These are phyloP conservation scores for Potamilus streckersoni DNA, from an alignment of 1,140 invertebrate species.

Conservation along the genomic window DNA sequence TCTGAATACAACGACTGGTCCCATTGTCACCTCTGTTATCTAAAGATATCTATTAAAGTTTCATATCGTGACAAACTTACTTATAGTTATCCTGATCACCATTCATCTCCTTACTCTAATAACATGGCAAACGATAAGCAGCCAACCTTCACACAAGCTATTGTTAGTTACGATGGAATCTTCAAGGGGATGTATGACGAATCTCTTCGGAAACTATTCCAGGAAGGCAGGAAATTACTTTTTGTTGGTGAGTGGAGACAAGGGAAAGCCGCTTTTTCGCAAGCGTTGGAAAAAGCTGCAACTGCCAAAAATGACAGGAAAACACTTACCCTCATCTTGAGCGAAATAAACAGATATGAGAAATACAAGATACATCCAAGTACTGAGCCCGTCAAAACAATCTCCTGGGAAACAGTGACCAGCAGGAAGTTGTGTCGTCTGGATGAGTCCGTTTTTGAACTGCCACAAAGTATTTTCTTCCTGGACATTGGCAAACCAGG, in stretches of 20 bases:
- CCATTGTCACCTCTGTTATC: too few species aligned
- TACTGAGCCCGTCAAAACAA: neutral
- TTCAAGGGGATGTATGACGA: conserved; percentile 44
- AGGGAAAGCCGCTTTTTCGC: conserved; percentile 15
- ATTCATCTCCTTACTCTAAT: too few species aligned
- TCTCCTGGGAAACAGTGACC: conserved; percentile 20
- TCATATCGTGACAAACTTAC: too few species aligned
- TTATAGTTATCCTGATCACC: too few species aligned
- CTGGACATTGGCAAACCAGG: conserved; percentile 24
- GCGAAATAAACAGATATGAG: conserved; percentile 33
- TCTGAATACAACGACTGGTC: too few species aligned
- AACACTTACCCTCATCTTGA: conserved; percentile 28
- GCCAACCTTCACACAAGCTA: conserved; percentile 25
- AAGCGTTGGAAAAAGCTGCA: conserved; percentile 16
- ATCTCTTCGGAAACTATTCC: conserved; percentile 28
- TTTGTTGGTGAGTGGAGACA: conserved; percentile 23
- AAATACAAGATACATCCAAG: conserved; percentile 22
- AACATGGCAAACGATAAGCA: neutral
- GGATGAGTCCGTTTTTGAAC: conserved; percentile 16
- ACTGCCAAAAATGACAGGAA: conserved; percentile 22
- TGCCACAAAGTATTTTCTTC: conserved; percentile 46
- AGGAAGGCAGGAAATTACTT: conserved; percentile 22
- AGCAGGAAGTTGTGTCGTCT: conserved; percentile 23
- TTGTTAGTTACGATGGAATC: conserved; percentile 45
- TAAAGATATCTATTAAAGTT: too few species aligned